Percentiles rank a stretch among this genome's conserved stretches.
These are phyloP conservation scores for Otolemur garnettii DNA, from an alignment of 2,113 vertebrate genomes.

Conservation along the genomic window DNA sequence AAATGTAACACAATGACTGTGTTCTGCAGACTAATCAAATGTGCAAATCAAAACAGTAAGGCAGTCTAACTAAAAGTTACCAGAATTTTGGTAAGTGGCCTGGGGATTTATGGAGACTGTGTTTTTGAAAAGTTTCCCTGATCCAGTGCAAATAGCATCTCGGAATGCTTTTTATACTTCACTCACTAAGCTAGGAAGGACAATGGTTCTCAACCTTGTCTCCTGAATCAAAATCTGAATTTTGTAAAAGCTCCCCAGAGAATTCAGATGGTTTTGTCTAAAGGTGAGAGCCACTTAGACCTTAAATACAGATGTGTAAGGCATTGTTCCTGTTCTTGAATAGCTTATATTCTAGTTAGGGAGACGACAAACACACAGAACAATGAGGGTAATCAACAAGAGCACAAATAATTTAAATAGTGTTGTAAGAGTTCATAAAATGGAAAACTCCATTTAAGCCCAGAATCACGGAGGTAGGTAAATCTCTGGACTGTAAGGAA, in stretches of 20 bases:
- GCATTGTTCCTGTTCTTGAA: not conserved
- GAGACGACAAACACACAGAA: not conserved
- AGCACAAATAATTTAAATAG: not conserved
- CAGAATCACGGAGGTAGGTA: not conserved
- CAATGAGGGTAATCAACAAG: not conserved
- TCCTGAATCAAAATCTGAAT: not conserved
- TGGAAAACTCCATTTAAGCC: not conserved
- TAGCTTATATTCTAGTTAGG: not conserved
- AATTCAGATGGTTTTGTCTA: not conserved
- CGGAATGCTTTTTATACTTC: not conserved
- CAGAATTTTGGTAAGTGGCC: not conserved
- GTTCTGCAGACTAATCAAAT: not conserved
- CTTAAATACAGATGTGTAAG: not conserved
- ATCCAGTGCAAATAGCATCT: not conserved
- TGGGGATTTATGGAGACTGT: not conserved
- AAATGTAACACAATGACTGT: not conserved
- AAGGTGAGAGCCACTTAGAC: not conserved
- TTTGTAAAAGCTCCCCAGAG: not conserved
- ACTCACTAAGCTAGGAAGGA: not conserved
- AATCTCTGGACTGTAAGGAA: not conserved
- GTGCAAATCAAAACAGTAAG: not conserved
- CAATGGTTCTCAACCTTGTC: not conserved
- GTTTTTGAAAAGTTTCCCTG: not conserved
- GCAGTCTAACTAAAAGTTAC: not conserved
- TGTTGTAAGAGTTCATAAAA: not conserved